These are phyloP conservation scores for Zaprionus taronus DNA, from an alignment of 1,140 invertebrate species.

Conservation along the genomic window DNA sequence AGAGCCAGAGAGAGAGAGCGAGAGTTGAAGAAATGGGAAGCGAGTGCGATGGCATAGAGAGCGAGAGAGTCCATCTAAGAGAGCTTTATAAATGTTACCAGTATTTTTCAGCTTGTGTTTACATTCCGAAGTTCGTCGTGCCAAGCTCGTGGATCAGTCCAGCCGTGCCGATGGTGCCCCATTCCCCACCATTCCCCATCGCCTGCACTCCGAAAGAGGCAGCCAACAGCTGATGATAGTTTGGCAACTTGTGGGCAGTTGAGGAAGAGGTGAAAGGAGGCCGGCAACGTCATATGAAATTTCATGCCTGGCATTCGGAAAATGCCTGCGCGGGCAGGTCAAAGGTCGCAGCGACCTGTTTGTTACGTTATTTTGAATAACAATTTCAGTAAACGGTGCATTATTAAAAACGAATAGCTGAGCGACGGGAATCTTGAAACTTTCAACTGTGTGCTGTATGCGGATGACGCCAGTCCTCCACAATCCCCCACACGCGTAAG, in stretches of 20 bases:
- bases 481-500: neutral
- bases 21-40: slow-evolving; percentile 5
- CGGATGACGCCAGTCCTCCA: neutral
- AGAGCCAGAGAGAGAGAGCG: too few relatives aligned
- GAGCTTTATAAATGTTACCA: slow-evolving; percentile 45
- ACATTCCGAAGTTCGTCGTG: slow-evolving; percentile 42
- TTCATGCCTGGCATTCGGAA: slow-evolving; percentile 67
- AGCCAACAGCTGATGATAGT: slow-evolving; percentile 68
- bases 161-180: neutral
- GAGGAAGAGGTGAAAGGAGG: slow-evolving; percentile 6
- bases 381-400: slow-evolving; percentile 44
- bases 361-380: slow-evolving; percentile 58
- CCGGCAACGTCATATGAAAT: slow-evolving; percentile 64
- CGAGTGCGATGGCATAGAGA: slow-evolving; percentile 16
- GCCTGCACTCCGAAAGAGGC: slow-evolving; percentile 18
- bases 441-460: slow-evolving; percentile 28
- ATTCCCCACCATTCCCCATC: neutral
- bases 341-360: neutral
- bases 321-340: slow-evolving; percentile 38
- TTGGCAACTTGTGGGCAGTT: slow-evolving; percentile 23
- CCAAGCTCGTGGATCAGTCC: neutral
- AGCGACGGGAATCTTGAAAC: slow-evolving; percentile 43
- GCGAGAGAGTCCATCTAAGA: slow-evolving; percentile 5
- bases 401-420: slow-evolving; percentile 46
- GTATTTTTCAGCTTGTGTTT: slow-evolving; percentile 65